phyloP scores from a whole-genome alignment of 2,888 invertebrate species.

The Tipula confusa region DNA sequence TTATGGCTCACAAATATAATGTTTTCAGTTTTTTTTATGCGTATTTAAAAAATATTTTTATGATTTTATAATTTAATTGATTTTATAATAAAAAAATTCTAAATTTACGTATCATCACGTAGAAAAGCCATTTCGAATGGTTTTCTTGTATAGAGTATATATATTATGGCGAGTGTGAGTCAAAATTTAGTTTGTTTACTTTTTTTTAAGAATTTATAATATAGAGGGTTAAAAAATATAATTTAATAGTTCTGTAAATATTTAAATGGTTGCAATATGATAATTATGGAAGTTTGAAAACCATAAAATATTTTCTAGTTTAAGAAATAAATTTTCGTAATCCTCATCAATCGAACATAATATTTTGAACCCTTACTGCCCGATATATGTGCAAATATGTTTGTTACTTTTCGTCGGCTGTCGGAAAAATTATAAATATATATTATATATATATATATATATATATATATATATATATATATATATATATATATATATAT shows the following conservation, averaged over 20 bases:
- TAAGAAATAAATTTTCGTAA: too few relatives aligned
- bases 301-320: not conserved
- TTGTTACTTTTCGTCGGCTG: not conserved
- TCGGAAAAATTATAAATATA: not conserved
- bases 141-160: not conserved
- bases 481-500: too few relatives aligned
- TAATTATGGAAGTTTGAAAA: not conserved
- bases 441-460: too few relatives aligned
- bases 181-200: not conserved
- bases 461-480: too few relatives aligned
- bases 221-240: not conserved
- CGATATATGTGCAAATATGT: not conserved
- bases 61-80: conserved; percentile 16
- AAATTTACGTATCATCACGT: conserved; percentile 3
- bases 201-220: not conserved
- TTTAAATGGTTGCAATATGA: not conserved
- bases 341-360: not conserved
- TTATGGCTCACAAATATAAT: not conserved
- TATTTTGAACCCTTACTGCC: not conserved
- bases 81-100: not conserved
- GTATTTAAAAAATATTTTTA: not conserved
- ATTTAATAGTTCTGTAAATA: not conserved
- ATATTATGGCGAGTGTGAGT: not conserved
- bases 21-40: not conserved
- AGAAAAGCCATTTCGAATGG: not conserved